phyloP scores from a whole-genome alignment of 2,113 vertebrate genomes.

The Myrmecobius fasciatus region DNA sequence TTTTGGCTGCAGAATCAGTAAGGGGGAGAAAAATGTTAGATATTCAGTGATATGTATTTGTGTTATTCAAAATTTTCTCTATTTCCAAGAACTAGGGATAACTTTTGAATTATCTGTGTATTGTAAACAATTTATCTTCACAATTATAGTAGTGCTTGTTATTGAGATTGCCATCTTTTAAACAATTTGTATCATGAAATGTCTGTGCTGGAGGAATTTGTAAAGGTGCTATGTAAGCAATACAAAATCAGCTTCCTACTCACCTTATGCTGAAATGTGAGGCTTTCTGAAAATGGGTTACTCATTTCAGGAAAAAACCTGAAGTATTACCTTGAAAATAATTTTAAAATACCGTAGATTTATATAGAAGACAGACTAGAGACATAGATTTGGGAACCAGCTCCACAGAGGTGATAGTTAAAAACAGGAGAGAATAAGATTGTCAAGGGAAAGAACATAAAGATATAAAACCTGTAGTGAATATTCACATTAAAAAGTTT shows the following conservation, averaged over 20 bases:
- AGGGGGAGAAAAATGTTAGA: slow-evolving; percentile 46
- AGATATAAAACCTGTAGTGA: neutral
- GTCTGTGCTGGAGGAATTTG: slow-evolving; percentile 1
- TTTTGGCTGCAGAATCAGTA: slow-evolving; percentile 27
- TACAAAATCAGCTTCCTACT: slow-evolving; percentile 43
- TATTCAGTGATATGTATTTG: neutral
- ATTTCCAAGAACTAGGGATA: slow-evolving; percentile 57
- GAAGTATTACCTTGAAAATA: slow-evolving; percentile 49
- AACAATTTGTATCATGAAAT: neutral
- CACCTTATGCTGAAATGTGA: slow-evolving; percentile 33
- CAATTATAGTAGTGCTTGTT: slow-evolving; percentile 40
- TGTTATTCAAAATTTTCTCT: slow-evolving; percentile 9
- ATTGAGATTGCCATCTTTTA: neutral
- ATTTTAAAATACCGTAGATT: slow-evolving; percentile 49
- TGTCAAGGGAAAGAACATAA: neutral
- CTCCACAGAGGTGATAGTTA: neutral
- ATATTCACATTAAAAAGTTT: neutral
- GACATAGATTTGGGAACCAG: neutral
- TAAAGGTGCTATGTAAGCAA: slow-evolving; percentile 64
- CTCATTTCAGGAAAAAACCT: slow-evolving; percentile 45
- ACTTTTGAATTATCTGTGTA: slow-evolving; percentile 54
- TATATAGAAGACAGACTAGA: neutral
- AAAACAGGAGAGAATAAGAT: neutral
- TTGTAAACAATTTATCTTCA: neutral
- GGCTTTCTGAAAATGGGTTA: slow-evolving; percentile 27